phyloP scores from a whole-genome alignment of 2,797 vertebrate species.

The Setipinna tenuifilis region DNA sequence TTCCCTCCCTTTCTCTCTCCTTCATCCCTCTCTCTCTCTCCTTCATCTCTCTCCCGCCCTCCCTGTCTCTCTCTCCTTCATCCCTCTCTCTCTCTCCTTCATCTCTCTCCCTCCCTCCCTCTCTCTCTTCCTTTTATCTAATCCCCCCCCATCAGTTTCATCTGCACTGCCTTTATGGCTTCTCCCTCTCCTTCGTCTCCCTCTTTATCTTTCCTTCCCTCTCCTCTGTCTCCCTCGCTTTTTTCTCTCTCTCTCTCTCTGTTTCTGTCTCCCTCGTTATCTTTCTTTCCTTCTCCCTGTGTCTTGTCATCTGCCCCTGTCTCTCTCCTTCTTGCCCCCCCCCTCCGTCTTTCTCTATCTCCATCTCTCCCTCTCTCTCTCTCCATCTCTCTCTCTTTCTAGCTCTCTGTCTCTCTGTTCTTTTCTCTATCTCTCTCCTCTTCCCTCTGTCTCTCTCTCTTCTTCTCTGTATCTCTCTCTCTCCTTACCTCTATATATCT shows the following conservation, averaged over 20 bases:
- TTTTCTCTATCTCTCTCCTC: too few species aligned
- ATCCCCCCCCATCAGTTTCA: conserved; percentile 8
- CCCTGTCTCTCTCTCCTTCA: not conserved
- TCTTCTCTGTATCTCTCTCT: conserved; percentile 22
- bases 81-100: not conserved
- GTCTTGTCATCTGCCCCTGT: not conserved
- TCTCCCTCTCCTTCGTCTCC: not conserved
- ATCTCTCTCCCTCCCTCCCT: not conserved
- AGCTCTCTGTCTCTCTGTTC: not conserved
- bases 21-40: not conserved
- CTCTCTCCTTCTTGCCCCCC: not conserved
- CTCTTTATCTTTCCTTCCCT: not conserved
- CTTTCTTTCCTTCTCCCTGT: too few species aligned
- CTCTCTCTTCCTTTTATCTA: conserved; percentile 17
- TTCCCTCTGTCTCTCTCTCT: not conserved
- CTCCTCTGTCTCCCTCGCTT: not conserved
- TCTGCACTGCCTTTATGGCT: not conserved
- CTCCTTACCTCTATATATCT: not conserved
- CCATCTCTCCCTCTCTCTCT: not conserved
- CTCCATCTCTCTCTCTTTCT: not conserved
- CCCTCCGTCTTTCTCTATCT: too few species aligned
- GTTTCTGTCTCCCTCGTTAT: too few species aligned
- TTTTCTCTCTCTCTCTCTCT: not conserved
- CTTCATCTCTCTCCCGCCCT: not conserved
- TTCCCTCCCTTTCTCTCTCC: too few species aligned